Conservation (phyloP, 2,888 invertebrate species). For the Biston stratarius region DNA sequence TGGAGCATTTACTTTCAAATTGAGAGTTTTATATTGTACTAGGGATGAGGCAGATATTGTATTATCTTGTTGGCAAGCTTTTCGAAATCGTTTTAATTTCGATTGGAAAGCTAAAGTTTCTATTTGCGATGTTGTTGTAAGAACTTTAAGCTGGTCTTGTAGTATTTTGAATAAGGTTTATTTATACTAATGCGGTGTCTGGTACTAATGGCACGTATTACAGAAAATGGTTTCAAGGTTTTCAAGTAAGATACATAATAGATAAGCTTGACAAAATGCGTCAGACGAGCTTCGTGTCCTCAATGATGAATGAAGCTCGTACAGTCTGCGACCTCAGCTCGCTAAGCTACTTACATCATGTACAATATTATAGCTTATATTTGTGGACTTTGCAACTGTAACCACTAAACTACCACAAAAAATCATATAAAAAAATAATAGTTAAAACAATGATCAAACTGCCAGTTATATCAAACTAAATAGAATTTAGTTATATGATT, state of each 20-base stretch:
- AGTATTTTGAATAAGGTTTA: conserved; percentile 24
- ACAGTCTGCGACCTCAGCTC: conserved; percentile 50
- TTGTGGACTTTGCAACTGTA: conserved; percentile 4
- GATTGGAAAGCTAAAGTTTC: conserved; percentile 62
- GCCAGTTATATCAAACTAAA: too few relatives aligned
- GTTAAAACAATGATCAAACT: too few relatives aligned
- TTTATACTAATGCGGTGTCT: conserved; percentile 34
- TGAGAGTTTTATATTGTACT: conserved; percentile 76
- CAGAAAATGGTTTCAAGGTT: conserved; percentile 44
- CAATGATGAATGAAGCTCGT: conserved; percentile 47
- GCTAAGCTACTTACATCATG: conserved; percentile 16
- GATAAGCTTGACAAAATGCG: conserved; percentile 54
- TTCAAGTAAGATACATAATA: conserved; percentile 45
- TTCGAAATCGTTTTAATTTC: conserved; percentile 75
- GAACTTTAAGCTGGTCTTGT: conserved; percentile 27
- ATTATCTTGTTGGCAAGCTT: conserved; percentile 81
- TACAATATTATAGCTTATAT: conserved; percentile 22
- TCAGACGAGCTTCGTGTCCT: conserved; percentile 49
- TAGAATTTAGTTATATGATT: too few relatives aligned
- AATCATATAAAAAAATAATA: too few relatives aligned
- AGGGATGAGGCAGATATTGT: conserved; percentile 76
- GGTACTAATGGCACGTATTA: conserved; percentile 31
- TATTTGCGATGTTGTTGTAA: conserved; percentile 33
- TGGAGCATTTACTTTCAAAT: conserved; percentile 77
- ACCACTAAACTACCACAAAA: too few relatives aligned